Conservation (phyloP, 1,140 invertebrate species). For the Brachionus manjavacas region DNA sequence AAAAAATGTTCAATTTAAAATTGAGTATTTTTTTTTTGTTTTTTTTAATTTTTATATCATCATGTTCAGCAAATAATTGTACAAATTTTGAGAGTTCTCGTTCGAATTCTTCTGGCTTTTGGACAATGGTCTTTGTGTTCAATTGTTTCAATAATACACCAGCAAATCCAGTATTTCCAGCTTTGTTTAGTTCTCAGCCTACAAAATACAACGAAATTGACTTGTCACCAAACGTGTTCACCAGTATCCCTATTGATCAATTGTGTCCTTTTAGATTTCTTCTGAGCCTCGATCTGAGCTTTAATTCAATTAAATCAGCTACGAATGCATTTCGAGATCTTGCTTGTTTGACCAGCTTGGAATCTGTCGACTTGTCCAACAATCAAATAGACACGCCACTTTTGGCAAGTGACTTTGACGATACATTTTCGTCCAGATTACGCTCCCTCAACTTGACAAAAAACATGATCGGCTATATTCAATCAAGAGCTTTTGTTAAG, state of each 20-base stretch:
- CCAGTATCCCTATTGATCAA: not conserved
- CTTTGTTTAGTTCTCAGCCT: not conserved
- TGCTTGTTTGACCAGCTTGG: not conserved
- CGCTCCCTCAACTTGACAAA: not conserved
- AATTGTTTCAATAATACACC: not conserved
- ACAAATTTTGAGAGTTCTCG: not conserved
- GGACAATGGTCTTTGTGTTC: not conserved
- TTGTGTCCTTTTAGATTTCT: conserved; percentile 8
- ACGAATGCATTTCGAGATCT: not conserved
- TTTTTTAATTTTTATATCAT: not conserved
- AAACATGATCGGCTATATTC: not conserved
- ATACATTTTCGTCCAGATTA: not conserved
- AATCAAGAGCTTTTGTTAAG: conserved; percentile 1
- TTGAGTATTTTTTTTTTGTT: not conserved
- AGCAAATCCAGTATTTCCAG: not conserved
- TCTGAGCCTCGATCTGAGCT: not conserved
- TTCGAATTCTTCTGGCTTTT: not conserved
- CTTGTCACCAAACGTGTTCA: conserved; percentile 21
- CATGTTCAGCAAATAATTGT: conserved; percentile 1
- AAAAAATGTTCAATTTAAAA: not conserved
- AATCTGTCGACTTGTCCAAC: not conserved
- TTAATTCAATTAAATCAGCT: not conserved
- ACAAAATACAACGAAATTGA: conserved; percentile 32
- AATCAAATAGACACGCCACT: not conserved
- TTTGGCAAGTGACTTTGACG: not conserved